phyloP scores from a whole-genome alignment of 2,113 vertebrate species.

The Xenopus laevis region DNA sequence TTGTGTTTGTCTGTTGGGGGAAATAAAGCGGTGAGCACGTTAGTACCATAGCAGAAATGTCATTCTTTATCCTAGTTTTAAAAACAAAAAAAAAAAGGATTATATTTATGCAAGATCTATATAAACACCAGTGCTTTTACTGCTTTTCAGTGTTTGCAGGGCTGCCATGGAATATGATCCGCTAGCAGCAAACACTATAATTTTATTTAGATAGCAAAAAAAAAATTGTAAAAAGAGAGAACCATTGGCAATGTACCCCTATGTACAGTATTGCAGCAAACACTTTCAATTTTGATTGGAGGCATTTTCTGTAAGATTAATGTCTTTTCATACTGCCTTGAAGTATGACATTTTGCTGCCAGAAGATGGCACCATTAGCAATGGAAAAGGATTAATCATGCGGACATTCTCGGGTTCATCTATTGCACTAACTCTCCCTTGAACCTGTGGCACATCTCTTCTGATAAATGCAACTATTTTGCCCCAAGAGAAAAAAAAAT shows the following conservation, averaged over 20 bases:
- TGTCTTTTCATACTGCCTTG: slow-evolving; percentile 28
- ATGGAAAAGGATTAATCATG: slow-evolving; percentile 64
- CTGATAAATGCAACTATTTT: slow-evolving; percentile 91
- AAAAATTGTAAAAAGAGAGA: slow-evolving; percentile 57
- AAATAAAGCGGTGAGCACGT: slow-evolving; percentile 61
- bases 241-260: slow-evolving; percentile 53
- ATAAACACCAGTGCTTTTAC: slow-evolving; percentile 17
- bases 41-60: slow-evolving; percentile 54
- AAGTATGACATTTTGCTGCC: slow-evolving; percentile 9
- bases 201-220: slow-evolving; percentile 48
- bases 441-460: slow-evolving; percentile 90
- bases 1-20: slow-evolving; percentile 54
- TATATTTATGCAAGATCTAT: slow-evolving; percentile 1
- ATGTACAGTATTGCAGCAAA: slow-evolving; percentile 72
- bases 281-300: slow-evolving; percentile 66
- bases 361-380: slow-evolving; percentile 4
- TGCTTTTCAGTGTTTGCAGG: slow-evolving; percentile 28
- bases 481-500: slow-evolving; percentile 67
- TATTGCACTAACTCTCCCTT: slow-evolving; percentile 98
- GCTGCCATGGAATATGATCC: slow-evolving; percentile 4
- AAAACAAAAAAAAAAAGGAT: not conserved
- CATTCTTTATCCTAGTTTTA: slow-evolving; percentile 16
- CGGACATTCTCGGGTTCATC: slow-evolving; percentile 85
- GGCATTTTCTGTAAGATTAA: slow-evolving; percentile 12
- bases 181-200: slow-evolving; percentile 31